These are phyloP conservation scores for Falco columbarius DNA, from an alignment of 2,797 vertebrate species.

Conservation along the genomic window DNA sequence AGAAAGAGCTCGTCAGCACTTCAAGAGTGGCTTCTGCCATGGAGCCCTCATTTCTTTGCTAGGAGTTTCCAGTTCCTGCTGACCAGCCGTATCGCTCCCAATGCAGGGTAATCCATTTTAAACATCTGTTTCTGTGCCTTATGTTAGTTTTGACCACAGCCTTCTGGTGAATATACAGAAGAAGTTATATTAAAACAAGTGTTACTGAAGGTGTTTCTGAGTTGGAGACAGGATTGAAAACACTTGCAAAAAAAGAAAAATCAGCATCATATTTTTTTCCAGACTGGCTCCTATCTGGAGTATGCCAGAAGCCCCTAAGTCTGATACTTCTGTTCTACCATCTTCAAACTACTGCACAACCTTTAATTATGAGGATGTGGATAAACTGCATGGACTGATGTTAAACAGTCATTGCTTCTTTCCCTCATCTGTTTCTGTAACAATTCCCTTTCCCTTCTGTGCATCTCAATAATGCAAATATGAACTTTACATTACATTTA, in stretches of 20 bases:
- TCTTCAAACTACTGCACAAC: neutral
- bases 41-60: neutral
- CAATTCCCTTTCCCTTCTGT: neutral
- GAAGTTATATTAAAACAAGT: neutral
- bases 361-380: neutral
- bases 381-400: neutral
- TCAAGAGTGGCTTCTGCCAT: neutral
- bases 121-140: neutral
- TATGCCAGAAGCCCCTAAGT: neutral
- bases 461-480: neutral
- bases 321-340: neutral
- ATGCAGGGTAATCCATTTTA: neutral
- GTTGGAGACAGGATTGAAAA: neutral
- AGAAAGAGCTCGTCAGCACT: neutral
- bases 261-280: neutral
- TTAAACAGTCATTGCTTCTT: neutral
- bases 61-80: neutral
- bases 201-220: neutral
- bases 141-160: neutral
- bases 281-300: neutral
- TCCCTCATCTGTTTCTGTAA: neutral
- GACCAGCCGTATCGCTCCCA: neutral
- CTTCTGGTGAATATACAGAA: neutral
- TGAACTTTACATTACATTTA: neutral
- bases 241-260: neutral